Conservation (phyloP, 2,888 invertebrate species). For the Heliconius sara region DNA sequence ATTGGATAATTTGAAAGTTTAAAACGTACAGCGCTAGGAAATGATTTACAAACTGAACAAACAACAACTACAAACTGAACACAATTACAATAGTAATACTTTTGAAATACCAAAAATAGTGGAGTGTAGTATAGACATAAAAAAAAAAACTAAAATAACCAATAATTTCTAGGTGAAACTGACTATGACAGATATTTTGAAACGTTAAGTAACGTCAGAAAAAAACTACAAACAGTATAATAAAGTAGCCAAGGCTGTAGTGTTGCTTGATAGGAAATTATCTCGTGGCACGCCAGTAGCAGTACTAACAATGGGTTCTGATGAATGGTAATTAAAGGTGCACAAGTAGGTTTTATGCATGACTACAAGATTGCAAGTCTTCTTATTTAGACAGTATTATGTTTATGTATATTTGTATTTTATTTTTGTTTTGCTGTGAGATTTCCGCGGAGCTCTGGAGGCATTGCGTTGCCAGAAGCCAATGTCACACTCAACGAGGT, state of each 20-base stretch:
- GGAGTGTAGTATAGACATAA: not conserved
- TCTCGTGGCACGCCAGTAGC: constrained; percentile 7
- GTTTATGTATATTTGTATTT: too few species aligned
- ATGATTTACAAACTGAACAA: not conserved
- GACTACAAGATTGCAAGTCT: not conserved
- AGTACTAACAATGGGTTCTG: constrained; percentile 13
- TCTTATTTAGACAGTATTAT: not conserved
- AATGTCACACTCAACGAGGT: too few species aligned
- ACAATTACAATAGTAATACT: not conserved
- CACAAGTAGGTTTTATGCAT: not conserved
- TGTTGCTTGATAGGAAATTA: constrained; percentile 6
- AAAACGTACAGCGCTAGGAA: too few species aligned
- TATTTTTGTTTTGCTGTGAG: too few species aligned
- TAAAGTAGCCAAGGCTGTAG: constrained; percentile 19
- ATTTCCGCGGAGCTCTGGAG: too few species aligned
- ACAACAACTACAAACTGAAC: not conserved
- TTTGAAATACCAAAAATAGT: not conserved
- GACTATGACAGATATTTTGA: not conserved
- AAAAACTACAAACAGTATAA: constrained; percentile 11
- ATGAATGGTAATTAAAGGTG: constrained; percentile 7
- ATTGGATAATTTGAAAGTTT: too few species aligned
- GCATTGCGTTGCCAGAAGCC: too few species aligned
- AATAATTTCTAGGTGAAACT: not conserved
- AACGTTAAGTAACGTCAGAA: not conserved
- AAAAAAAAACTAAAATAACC: not conserved